Percentiles rank a stretch among this genome's conserved stretches.
Conservation (phyloP, 2,888 invertebrate genomes). For the Orchestes rusci region DNA sequence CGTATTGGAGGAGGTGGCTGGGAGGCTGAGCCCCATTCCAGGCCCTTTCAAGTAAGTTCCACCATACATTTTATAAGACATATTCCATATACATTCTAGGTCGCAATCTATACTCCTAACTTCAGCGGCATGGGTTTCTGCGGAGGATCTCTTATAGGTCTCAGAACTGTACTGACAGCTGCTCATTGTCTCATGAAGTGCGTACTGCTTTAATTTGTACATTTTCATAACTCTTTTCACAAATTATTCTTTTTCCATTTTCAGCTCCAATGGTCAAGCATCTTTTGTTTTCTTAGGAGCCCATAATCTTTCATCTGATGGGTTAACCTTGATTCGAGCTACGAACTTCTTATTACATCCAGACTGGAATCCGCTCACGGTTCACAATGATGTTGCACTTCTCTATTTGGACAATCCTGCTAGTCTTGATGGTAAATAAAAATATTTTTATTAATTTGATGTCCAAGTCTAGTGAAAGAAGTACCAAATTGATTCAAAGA, state of each 20-base stretch:
- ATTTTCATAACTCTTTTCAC: too few species aligned
- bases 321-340: not conserved
- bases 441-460: too few species aligned
- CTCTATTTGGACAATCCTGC: too few species aligned
- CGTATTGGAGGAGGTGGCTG: conserved; percentile 16
- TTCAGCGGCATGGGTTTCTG: conserved; percentile 26
- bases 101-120: conserved; percentile 17
- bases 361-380: conserved; percentile 7
- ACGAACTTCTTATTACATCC: conserved; percentile 5
- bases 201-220: too few species aligned
- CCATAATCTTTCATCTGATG: conserved; percentile 4
- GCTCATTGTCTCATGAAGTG: conserved; percentile 30
- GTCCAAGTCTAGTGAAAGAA: too few species aligned
- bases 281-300: conserved; percentile 11
- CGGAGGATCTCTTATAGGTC: conserved; percentile 30
- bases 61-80: too few species aligned
- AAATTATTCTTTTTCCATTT: too few species aligned
- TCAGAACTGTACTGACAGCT: conserved; percentile 28
- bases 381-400: conserved; percentile 12
- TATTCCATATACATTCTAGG: conserved; percentile 8
- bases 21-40: conserved; percentile 16
- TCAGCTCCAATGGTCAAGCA: conserved; percentile 5
- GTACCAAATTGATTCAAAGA: too few species aligned
- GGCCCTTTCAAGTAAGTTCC: conserved; percentile 15
- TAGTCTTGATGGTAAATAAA: too few species aligned